Evolutionary conservation across 2,113 vertebrate genomes (phyloP), one percentile per base, ranked within the genome.

Genomic region (Bothrops jararaca): DNA sequence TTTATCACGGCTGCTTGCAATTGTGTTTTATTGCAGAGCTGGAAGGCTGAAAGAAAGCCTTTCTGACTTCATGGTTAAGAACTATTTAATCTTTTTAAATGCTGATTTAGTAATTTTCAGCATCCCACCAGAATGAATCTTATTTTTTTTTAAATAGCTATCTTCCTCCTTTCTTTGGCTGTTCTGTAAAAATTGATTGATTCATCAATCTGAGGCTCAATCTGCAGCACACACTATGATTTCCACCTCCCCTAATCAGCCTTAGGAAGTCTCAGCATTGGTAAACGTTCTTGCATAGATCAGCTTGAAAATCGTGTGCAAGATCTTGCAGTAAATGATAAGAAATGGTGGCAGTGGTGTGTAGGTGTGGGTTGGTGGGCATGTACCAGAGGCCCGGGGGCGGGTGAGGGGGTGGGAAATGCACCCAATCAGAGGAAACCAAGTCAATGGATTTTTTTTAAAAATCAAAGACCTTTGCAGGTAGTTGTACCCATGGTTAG

Each of bases 21-120:
- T 0, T 52, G 91, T 74, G 48, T 91, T 9, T 64, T 88, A 58
- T 94, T 24, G 22, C 29, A 85, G 29, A 93, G 58, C 91, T 94
- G 86, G 87, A 95, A 26, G 53, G 56, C 92, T 56, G 23, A 93
- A 95, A 94, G 3, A 0, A 45, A 9, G 2, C 88, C 13, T 86
- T 1, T 45, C 56, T 18, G 42, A 93, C 34, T 6, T 90, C 92
- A 45, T 69, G 92, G 4, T 92, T 64, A 56, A 18, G 9, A 64
- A 58, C 74, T 22, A 80, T 39, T 42, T 57, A 45, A 86, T 34
- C 54, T 22, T 86, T 48, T 45, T 87, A 20, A 87, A 85, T 53
- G 22, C 20, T 42, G 39, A 42, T 80, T 85, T 56, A 52, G 45
- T 15, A 48, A 56, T 80, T 45, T 89, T 88, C 52, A 92, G 58